Evolutionary conservation across 2,888 invertebrate genomes (phyloP), one percentile per base, ranked within the genome.

Genomic region (Sminthurinus aureus): DNA sequence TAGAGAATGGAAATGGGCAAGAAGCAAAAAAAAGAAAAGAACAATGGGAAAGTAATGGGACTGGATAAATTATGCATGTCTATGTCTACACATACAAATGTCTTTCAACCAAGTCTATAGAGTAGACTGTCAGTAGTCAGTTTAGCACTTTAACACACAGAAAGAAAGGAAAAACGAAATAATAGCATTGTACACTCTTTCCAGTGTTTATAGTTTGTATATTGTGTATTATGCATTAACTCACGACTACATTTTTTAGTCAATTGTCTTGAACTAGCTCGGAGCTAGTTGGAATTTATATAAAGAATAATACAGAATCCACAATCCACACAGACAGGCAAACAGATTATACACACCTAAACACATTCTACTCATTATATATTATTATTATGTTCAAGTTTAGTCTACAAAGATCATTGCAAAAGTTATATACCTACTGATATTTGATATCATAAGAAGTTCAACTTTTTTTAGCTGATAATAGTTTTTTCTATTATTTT

Each of bases 171-270:
- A 38, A 38, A 38, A 38, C 3, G 38, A 38, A 38, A 38, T 38
- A 38, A 38, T 38, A 38, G 38, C 38, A 38, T 38, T 38, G 38
- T 38, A 38, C 38, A 38, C 6, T 38, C 1, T 38, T 38, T 38
- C 38, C 38, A 38, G 38, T 38, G 38, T 38, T 38, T 38, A 6
- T 38, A 38, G 38, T 38, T 38, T 38, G 38, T 38, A 38, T 38
- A 38, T 58, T 58, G 2, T 58, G 58, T 18, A 58, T 58, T 18
- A 58, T 58, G 18, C 18, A 58, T 15, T 58, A 58, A 11, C 58
- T 58, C 58, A 58, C 58, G 58, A 58, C 58, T 58, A 58, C 58
- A 58, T 58, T 58, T 58, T 58, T 58, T 58, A 58, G 58, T 58
- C 58, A 58, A 58, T 58, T 58, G 58, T 58, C 58, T 58, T 58